Percentiles rank a stretch among this genome's conserved stretches.
phyloP scores from a whole-genome alignment of 2,888 invertebrate species.

The Aethes cnicana region DNA sequence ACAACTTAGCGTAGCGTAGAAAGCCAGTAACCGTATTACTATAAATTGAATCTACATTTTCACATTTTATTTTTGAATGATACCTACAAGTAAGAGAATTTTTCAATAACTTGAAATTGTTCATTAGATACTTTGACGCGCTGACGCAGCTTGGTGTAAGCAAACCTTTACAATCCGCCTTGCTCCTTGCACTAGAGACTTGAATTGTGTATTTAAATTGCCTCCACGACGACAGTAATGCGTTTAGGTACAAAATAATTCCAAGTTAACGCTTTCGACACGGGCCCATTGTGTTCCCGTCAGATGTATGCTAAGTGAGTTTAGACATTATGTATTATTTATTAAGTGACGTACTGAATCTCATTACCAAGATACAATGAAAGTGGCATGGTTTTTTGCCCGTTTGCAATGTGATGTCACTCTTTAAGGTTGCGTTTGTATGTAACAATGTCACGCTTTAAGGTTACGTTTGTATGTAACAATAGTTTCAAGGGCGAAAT shows the following conservation, averaged over 20 bases:
- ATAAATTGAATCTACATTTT: too few species aligned
- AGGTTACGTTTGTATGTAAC: constrained; percentile 12
- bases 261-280: constrained; percentile 31
- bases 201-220: constrained; percentile 35
- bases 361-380: constrained; percentile 20
- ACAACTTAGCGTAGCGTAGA: too few species aligned
- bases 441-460: too few species aligned
- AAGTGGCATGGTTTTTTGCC: constrained; percentile 13
- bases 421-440: constrained; percentile 4
- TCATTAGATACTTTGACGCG: too few species aligned
- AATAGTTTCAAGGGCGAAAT: too few species aligned
- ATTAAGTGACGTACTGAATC: constrained; percentile 26
- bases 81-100: too few species aligned
- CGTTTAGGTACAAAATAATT: constrained; percentile 32
- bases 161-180: constrained; percentile 15
- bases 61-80: too few species aligned
- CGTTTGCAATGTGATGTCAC: constrained; percentile 2
- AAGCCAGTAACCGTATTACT: too few species aligned
- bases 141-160: neutral
- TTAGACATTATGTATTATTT: constrained; percentile 28
- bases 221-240: constrained; percentile 32
- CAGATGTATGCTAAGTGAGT: constrained; percentile 30
- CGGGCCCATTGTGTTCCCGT: constrained; percentile 29
- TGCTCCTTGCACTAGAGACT: constrained; percentile 26
- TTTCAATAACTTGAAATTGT: too few species aligned